These are phyloP conservation scores for Diadumene lineata DNA, from an alignment of 92 coral and sea anemone species.

Conservation along the genomic window DNA sequence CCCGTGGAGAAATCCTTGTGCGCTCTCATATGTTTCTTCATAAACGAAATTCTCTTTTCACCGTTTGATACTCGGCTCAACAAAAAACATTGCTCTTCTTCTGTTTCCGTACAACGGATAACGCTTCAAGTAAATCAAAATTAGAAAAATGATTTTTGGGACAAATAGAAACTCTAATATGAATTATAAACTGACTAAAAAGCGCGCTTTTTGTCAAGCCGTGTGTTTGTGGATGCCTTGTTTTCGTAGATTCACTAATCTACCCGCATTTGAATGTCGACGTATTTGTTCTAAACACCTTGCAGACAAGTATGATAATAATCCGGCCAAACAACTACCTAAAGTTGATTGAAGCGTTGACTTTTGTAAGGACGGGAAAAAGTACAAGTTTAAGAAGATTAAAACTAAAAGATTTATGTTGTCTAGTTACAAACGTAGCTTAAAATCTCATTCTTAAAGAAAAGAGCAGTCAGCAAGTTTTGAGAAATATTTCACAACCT, in stretches of 20 bases:
- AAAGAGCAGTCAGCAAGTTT: too few species aligned
- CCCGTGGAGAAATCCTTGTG: neutral
- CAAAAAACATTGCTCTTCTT: neutral
- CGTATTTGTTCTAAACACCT: neutral
- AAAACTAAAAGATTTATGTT: too few species aligned
- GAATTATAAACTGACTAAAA: neutral
- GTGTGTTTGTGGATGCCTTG: too few species aligned
- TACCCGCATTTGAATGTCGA: neutral
- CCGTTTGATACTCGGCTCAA: neutral
- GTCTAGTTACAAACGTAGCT: too few species aligned
- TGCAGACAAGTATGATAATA: too few species aligned
- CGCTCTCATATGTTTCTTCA: neutral
- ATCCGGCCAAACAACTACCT: neutral
- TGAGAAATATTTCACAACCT: too few species aligned
- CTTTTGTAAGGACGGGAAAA: too few species aligned
- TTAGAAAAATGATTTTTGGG: neutral
- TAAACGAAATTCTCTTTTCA: neutral
- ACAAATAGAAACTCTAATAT: slow-evolving; percentile 1
- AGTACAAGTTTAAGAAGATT: too few species aligned
- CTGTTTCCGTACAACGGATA: slow-evolving; percentile 7
- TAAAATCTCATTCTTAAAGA: too few species aligned
- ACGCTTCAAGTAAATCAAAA: slow-evolving; percentile 4
- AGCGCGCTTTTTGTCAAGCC: neutral
- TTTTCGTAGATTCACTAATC: too few species aligned
- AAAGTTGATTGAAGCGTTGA: too few species aligned